phyloP scores from a whole-genome alignment of 2,797 vertebrate genomes.

The Nyctibius grandis region DNA sequence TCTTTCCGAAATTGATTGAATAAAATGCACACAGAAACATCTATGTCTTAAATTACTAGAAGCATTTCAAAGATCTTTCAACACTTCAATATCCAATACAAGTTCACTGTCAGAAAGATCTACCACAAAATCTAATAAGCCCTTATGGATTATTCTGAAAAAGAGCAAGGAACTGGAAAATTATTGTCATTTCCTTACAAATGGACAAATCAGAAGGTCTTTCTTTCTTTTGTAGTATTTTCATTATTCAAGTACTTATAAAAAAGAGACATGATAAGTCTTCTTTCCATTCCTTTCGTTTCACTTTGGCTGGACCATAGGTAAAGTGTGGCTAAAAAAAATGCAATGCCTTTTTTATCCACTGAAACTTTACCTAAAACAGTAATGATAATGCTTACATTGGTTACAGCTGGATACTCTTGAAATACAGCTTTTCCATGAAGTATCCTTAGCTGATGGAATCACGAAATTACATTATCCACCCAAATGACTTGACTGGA shows the following conservation, averaged over 20 bases:
- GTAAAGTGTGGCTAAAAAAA: not conserved
- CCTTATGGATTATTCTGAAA: not conserved
- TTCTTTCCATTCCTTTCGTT: not conserved
- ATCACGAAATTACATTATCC: not conserved
- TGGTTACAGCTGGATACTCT: not conserved
- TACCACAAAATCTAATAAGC: not conserved
- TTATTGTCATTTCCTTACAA: not conserved
- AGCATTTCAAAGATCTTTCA: not conserved
- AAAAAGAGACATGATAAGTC: not conserved
- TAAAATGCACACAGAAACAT: not conserved
- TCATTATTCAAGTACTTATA: not conserved
- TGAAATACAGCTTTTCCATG: not conserved
- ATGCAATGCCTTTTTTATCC: not conserved
- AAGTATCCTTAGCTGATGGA: not conserved
- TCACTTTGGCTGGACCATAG: not conserved
- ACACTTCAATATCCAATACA: not conserved
- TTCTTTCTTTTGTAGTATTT: not conserved
- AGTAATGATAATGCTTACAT: not conserved
- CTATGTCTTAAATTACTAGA: not conserved
- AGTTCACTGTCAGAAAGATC: not conserved
- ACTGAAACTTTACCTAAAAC: not conserved
- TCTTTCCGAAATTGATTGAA: not conserved
- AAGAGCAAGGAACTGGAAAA: not conserved
- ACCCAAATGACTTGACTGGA: not conserved
- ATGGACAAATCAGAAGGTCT: not conserved